These are phyloP conservation scores for Mayetiola destructor DNA, from an alignment of 2,888 invertebrate species.

Conservation along the genomic window DNA sequence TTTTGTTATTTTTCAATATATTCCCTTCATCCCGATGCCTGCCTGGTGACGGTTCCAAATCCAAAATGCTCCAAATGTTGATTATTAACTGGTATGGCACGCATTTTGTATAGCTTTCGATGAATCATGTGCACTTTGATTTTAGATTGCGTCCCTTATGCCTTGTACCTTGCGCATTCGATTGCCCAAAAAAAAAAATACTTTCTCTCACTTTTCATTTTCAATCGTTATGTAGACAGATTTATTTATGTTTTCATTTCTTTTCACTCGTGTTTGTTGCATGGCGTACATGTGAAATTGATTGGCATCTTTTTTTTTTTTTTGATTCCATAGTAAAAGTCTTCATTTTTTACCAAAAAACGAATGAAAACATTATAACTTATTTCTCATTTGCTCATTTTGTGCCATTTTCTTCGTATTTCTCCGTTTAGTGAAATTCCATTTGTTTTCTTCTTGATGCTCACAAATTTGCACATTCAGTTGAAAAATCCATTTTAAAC, in stretches of 20 bases:
- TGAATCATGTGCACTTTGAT: conserved; percentile 4
- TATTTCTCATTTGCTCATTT: conserved; percentile 5
- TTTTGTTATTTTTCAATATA: no score
- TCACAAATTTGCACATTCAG: conserved; percentile 2
- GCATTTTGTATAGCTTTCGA: no score
- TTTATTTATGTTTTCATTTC: conserved; percentile 8
- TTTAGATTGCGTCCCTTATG: neutral
- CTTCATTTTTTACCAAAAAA: no score
- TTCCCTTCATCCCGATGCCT: no score
- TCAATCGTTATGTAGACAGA: no score
- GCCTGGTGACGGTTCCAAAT: no score
- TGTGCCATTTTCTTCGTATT: no score
- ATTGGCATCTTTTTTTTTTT: neutral
- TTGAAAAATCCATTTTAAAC: no score
- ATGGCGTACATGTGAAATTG: neutral
- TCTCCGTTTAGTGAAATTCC: no score
- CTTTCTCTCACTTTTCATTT: neutral
- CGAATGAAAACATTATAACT: conserved; percentile 8
- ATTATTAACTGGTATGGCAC: no score
- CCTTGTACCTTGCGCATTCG: neutral
- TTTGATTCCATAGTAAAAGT: neutral
- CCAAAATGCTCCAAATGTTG: no score
- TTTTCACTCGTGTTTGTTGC: neutral
- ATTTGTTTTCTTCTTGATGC: no score
- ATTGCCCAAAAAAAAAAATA: neutral